Evolutionary conservation across 1,140 invertebrate species (phyloP), one percentile per base, ranked within the genome.

Genomic region (Aleiodes sp.): DNA sequence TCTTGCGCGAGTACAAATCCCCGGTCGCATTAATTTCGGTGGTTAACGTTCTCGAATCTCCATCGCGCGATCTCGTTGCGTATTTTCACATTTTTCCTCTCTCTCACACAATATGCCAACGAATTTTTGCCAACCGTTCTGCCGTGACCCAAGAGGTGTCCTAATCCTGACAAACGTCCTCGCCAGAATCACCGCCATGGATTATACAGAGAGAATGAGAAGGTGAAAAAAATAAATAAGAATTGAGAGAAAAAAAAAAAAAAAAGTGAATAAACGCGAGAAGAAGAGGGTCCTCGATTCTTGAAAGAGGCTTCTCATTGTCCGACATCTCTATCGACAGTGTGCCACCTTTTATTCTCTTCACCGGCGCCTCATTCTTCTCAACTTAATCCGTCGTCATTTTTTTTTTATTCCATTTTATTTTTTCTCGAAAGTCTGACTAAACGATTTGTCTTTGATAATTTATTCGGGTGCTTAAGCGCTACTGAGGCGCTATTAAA

Each of bases 141-240:
- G 46, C 19, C 33, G 24, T 68, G 65, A 68, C 56, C 65, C 67
- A 37, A 28, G 33, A 56, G 37, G 26, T 57, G 52, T 60, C 67
- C 67, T 69, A 69, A 69, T 69, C 67, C 67, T 69, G 67, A 69
- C 67, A 69, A 69, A 69, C 67, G 67, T 69, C 59, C 59, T 67
- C 65, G 46, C 41, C 59, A 62, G 60, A 62, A 69, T 69, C 41
- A 46, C 43, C 43, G 26, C 43, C 21, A 56, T 41, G 59, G 61
- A 64, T 64, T 69, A 69, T 68, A 60, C 37, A 10, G 37, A 12
- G 8, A 35, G 31, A 33, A 29, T 10, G 28, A 19, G 39, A 43
- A 29, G n/a, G 7, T 8, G 7, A 1, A 33, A 33, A 33, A 33
- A 33, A 1, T 33, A 33, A 33, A 33, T 0, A 2, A 33, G 7